Evolutionary conservation across 2,113 vertebrate genomes (phyloP), one percentile per base, ranked within the genome.

Genomic region (Hymenochirus boettgeri): DNA sequence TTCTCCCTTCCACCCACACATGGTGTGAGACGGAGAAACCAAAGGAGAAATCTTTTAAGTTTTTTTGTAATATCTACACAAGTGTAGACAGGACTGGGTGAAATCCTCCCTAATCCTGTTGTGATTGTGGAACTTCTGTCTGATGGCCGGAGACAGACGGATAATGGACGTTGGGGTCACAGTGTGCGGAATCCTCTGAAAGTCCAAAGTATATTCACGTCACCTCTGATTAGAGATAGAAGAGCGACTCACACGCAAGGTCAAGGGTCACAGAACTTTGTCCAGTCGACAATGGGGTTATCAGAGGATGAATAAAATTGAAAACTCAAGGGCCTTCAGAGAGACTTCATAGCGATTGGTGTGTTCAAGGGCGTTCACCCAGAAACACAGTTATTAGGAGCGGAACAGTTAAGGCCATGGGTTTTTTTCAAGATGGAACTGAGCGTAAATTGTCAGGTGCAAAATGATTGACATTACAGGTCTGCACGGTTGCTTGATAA

Each of bases 301-400:
- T n/a, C 22, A 26, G 35, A 23, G 37, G 33, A 25, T 9, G 12
- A 11, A 29, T n/a, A 2, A n/a, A 23, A 46, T 19, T 45, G 13
- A 1, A 6, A 72, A 57, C 62, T 35, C 5, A 0, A 0, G 3
- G 9, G 22, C 39, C 1, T 37, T 27, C 0, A 1, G 0, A 0
- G 0, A 0, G n/a, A n/a, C n/a, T n/a, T n/a, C n/a, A n/a, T n/a
- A n/a, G n/a, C n/a, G n/a, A n/a, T n/a, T n/a, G n/a, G n/a, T n/a
- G n/a, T n/a, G n/a, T n/a, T n/a, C n/a, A n/a, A n/a, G n/a, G n/a
- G n/a, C n/a, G n/a, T n/a, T n/a, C n/a, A n/a, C n/a, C n/a, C n/a
- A n/a, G n/a, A n/a, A n/a, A n/a, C n/a, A n/a, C n/a, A n/a, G n/a
- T n/a, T n/a, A n/a, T n/a, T n/a, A n/a, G n/a, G n/a, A n/a, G n/a